Conservation (phyloP, 37 sponge, comb jelly and placozoan genomes). For the Tethya wilhelma region DNA sequence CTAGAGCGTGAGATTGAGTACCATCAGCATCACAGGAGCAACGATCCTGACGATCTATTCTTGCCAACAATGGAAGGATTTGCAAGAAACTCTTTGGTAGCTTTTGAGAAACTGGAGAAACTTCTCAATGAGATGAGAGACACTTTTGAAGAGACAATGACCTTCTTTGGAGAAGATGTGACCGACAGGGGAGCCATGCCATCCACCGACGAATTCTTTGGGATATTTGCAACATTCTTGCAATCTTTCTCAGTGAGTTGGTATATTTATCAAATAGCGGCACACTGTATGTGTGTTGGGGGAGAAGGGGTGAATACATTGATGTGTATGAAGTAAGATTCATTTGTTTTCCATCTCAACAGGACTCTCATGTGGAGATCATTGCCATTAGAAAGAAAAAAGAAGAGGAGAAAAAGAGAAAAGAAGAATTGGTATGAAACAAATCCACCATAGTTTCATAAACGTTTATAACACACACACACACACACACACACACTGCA, state of each 20-base stretch:
- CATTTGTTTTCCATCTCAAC: not conserved
- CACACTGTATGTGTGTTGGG: not conserved
- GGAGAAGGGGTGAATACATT: slow-evolving; percentile 1
- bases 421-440: slow-evolving; percentile 55
- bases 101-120: slow-evolving; percentile 32
- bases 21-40: slow-evolving; percentile 25
- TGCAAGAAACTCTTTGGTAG: not conserved
- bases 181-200: not conserved
- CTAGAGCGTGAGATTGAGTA: slow-evolving; percentile 66
- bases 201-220: slow-evolving; percentile 77
- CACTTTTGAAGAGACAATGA: slow-evolving; percentile 60
- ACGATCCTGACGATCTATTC: slow-evolving; percentile 66
- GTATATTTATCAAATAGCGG: not conserved
- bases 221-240: slow-evolving; percentile 74
- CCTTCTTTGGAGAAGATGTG: slow-evolving; percentile 78
- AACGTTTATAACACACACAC: not conserved
- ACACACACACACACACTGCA: not conserved
- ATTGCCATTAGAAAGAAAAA: slow-evolving; percentile 48
- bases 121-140: slow-evolving; percentile 54
- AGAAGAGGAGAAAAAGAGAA: slow-evolving; percentile 64
- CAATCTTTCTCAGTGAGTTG: slow-evolving; percentile 59
- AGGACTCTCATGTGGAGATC: slow-evolving; percentile 66
- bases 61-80: slow-evolving; percentile 66
- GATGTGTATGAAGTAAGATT: no score
- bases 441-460: not conserved